Conservation (phyloP, 35 echinoderm and acorn worm species). For the Nesometra sesokonis region DNA sequence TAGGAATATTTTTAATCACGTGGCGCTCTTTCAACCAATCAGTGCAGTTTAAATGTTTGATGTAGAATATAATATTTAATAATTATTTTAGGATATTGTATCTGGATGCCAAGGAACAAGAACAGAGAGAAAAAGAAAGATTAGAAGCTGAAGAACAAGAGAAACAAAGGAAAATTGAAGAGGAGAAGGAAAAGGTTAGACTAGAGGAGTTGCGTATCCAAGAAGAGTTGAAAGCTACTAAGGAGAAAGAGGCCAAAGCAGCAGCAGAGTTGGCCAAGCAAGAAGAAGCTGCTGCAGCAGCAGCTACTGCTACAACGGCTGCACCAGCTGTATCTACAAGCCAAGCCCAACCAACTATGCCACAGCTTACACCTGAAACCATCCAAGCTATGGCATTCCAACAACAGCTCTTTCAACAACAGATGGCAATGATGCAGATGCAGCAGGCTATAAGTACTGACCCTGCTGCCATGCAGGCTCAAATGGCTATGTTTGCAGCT, state of each 20-base stretch:
- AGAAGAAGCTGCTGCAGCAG: constrained; percentile 5
- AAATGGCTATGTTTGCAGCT: constrained; percentile 3
- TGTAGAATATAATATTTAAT: no score
- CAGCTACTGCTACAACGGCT: not conserved
- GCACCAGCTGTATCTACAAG: not conserved
- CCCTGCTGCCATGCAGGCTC: not conserved
- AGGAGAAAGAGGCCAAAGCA: not conserved
- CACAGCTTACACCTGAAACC: not conserved
- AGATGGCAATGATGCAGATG: not conserved
- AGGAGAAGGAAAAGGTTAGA: not conserved
- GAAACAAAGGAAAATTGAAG: not conserved
- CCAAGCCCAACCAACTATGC: not conserved
- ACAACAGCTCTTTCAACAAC: not conserved
- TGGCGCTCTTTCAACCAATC: no score
- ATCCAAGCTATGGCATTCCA: not conserved
- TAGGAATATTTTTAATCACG: no score
- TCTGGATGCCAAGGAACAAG: not conserved
- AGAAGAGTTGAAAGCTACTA: not conserved
- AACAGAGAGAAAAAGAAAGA: not conserved
- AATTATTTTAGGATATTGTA: not conserved
- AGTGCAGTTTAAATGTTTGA: no score
- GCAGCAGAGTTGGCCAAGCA: not conserved
- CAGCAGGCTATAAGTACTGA: not conserved
- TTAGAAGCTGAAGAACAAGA: not conserved
- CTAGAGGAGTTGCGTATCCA: not conserved